A percentile compares a stretch with the other conserved stretches of the same genome.
Evolutionary conservation across 2,888 invertebrate genomes (phyloP).

Genomic region (Taphrorychus bicolor): DNA sequence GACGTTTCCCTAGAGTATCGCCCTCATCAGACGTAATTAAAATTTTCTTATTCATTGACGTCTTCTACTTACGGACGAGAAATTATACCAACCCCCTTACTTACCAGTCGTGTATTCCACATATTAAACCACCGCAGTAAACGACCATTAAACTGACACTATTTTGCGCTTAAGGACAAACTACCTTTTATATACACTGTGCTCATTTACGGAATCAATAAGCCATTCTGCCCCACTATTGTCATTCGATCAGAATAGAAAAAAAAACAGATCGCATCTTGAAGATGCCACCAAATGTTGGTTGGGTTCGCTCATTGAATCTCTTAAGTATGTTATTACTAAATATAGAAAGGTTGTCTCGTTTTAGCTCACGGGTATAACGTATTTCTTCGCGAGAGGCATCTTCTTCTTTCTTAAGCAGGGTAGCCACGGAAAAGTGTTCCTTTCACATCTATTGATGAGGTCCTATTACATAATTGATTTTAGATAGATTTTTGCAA

Average conservation of each 20-base stretch:
- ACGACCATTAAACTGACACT: conserved; percentile 37
- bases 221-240: conserved; percentile 29
- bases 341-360: neutral
- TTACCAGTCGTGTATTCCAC: conserved; percentile 45
- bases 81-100: conserved; percentile 16
- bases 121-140: conserved; percentile 33
- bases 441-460: conserved; percentile 29
- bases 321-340: neutral
- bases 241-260: conserved; percentile 50
- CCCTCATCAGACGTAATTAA: too few species aligned
- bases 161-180: conserved; percentile 43
- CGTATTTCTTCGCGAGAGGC: conserved; percentile 15
- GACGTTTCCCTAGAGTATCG: too few species aligned
- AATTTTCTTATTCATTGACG: too few species aligned
- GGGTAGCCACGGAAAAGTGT: conserved; percentile 8
- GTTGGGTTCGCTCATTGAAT: conserved; percentile 21
- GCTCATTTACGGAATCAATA: conserved; percentile 23
- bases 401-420: conserved; percentile 12
- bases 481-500: neutral
- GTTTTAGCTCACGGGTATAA: neutral
- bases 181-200: conserved; percentile 32
- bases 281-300: conserved; percentile 44
- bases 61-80: too few species aligned
- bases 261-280: conserved; percentile 53
- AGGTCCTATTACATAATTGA: conserved; percentile 15